Base-by-base conservation (phyloP, 2,113 vertebrate genomes). In the Octodon degus region DNA sequence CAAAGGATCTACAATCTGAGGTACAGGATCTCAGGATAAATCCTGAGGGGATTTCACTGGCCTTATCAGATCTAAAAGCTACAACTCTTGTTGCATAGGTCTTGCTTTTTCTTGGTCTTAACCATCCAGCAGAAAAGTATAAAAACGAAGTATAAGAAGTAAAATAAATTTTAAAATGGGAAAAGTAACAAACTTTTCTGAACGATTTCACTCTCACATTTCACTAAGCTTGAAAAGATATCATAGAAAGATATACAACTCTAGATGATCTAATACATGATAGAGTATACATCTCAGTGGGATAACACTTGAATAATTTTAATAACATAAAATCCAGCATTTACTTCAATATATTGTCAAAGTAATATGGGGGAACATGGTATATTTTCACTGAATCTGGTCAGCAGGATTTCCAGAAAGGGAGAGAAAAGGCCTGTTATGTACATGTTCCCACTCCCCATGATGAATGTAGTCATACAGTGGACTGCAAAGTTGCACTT, bases 191-290 rank as follows among this genome's bases (percentile, higher is more conserved):
- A 79, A 4, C 2, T 37, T 89, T 82, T 53, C 62, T 84, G 50
- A 80, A 17, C 65, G 43, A 50, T 70, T 19, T 27, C 65, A 58
- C 37, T 77, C 6, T 82, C 34, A 53, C 22, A 14, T 19, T 80
- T 88, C 67, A 74, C 25, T 86, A 85, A 53, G 7, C 63, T 88
- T 76, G n/a, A 85, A 47, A 70, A 90, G 90, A 82, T 86, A 12
- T 79, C 34, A 62, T 9, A 50, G 30, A 17, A 72, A 67, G 32
- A 82, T 90, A 77, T 50, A 72, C 76, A 92, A 85, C 67, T 53
- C 0, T 20, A 2, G 53, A 60, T 2, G 12, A 14, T 53, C 16
- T 85, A 74, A 62, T 87, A 84, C 67, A 93, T 58, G 86, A 58
- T 84, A n/a, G 1, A 76, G 16, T 65, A 68, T 63, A 53, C 91